Percentiles rank a stretch among this genome's conserved stretches.
Conservation (phyloP, 64 coral and sea anemone species). For the Catalaphyllia jardinei region DNA sequence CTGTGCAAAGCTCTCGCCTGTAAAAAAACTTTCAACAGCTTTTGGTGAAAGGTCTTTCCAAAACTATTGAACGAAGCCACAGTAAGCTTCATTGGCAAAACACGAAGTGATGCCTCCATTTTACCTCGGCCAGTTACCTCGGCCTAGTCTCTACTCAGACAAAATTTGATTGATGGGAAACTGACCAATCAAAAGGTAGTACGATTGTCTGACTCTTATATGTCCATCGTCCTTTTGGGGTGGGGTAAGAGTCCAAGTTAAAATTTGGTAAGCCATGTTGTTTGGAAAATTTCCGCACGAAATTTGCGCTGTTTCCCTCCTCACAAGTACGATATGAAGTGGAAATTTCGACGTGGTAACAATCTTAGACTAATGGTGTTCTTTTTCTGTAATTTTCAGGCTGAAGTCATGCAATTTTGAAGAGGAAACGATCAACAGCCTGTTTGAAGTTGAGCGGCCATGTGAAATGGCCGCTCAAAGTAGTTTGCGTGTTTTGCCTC, state of each 20-base stretch:
- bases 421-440: conserved; percentile 66
- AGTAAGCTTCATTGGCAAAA: neutral
- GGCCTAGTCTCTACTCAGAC: conserved; percentile 22
- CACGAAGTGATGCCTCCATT: conserved; percentile 62
- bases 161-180: conserved; percentile 72
- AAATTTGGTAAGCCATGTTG: conserved; percentile 91
- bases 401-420: conserved; percentile 54
- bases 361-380: conserved; percentile 75
- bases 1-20: neutral
- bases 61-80: neutral
- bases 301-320: conserved; percentile 42
- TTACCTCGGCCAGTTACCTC: conserved; percentile 12
- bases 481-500: conserved; percentile 31
- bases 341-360: conserved; percentile 90
- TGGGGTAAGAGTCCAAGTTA: conserved; percentile 42
- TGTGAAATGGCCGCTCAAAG: conserved; percentile 74
- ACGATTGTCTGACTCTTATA: neutral
- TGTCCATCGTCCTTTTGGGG: conserved; percentile 63
- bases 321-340: conserved; percentile 40
- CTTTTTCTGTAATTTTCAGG: conserved; percentile 87
- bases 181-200: conserved; percentile 68
- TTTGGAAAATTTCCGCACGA: conserved; percentile 40
- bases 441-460: conserved; percentile 62
- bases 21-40: neutral
- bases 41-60: neutral